These are phyloP conservation scores for Diaphora mendica DNA, from an alignment of 2,888 invertebrate genomes.

Conservation along the genomic window DNA sequence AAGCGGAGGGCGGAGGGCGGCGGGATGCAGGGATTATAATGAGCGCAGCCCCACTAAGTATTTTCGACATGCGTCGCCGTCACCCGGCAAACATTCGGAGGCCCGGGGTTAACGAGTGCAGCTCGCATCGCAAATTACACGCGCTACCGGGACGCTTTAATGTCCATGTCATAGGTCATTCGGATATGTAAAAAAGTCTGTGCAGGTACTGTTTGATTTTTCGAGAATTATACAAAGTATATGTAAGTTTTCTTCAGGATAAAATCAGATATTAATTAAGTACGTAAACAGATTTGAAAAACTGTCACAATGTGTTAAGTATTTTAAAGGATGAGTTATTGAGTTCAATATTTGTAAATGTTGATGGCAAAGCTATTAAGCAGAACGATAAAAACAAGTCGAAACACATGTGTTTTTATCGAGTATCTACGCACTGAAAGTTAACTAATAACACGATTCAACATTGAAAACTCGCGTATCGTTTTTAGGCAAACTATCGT, in stretches of 20 bases:
- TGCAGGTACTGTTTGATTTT: slow-evolving; percentile 18
- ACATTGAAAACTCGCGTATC: slow-evolving; percentile 73
- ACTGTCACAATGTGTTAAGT: too few relatives aligned
- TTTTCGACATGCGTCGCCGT: slow-evolving; percentile 86
- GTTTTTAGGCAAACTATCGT: slow-evolving; percentile 67
- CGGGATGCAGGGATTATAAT: slow-evolving; percentile 83
- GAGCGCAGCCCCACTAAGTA: slow-evolving; percentile 85
- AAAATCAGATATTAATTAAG: background rate
- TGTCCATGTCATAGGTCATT: slow-evolving; percentile 60
- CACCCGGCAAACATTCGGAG: slow-evolving; percentile 82
- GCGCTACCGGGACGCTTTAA: slow-evolving; percentile 64
- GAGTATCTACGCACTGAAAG: slow-evolving; percentile 51
- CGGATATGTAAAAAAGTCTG: slow-evolving; percentile 31
- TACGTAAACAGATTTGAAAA: too few relatives aligned
- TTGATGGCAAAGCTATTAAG: background rate
- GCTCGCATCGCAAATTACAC: slow-evolving; percentile 70
- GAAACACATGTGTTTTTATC: slow-evolving; percentile 38
- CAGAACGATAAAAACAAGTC: slow-evolving; percentile 29
- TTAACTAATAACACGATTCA: slow-evolving; percentile 46
- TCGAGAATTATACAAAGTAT: background rate
- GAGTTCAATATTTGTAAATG: background rate
- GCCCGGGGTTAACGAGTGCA: slow-evolving; percentile 74
- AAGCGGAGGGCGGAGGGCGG: slow-evolving; percentile 63
- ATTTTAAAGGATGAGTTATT: background rate
- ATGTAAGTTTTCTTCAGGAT: background rate